These are phyloP conservation scores for Galaxias olidus DNA, from an alignment of 2,797 vertebrate genomes.

Conservation along the genomic window DNA sequence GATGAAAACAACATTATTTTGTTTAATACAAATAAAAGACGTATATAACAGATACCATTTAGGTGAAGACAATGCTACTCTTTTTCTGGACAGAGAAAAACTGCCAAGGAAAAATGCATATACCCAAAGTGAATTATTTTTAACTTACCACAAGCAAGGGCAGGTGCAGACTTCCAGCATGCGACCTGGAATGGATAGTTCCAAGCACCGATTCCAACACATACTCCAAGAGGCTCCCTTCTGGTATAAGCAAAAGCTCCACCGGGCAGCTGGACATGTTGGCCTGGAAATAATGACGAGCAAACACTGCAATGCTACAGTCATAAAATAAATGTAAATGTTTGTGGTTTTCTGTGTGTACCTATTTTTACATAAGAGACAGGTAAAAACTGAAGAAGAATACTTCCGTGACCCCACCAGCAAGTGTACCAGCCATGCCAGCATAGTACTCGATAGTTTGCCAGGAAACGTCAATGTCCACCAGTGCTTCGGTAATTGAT, in stretches of 20 bases:
- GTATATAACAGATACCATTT: background rate
- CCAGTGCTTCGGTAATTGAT: conserved; percentile 85
- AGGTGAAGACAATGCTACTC: background rate
- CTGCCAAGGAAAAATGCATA: background rate
- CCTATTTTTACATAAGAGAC: background rate
- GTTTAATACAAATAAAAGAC: no score
- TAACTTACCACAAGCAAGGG: conserved; percentile 90
- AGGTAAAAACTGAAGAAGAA: background rate
- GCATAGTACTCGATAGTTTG: conserved; percentile 91
- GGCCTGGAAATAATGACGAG: conserved; percentile 71
- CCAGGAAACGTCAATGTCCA: conserved; percentile 86
- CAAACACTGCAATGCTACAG: background rate
- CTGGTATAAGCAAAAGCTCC: conserved; percentile 92
- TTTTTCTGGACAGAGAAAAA: background rate
- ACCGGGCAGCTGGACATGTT: conserved; percentile 89
- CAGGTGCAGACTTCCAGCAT: conserved; percentile 89
- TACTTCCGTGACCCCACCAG: conserved; percentile 71
- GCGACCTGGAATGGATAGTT: conserved; percentile 96
- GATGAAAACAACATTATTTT: no score
- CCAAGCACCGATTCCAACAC: conserved; percentile 93
- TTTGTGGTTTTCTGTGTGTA: no score
- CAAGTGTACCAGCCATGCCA: conserved; percentile 85
- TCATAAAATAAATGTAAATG: no score
- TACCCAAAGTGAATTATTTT: background rate
- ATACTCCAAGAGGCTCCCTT: conserved; percentile 92